A percentile compares a stretch with the other conserved stretches of the same genome.
Evolutionary conservation across 2,888 invertebrate species (phyloP).

Genomic region (Noctua pronuba): DNA sequence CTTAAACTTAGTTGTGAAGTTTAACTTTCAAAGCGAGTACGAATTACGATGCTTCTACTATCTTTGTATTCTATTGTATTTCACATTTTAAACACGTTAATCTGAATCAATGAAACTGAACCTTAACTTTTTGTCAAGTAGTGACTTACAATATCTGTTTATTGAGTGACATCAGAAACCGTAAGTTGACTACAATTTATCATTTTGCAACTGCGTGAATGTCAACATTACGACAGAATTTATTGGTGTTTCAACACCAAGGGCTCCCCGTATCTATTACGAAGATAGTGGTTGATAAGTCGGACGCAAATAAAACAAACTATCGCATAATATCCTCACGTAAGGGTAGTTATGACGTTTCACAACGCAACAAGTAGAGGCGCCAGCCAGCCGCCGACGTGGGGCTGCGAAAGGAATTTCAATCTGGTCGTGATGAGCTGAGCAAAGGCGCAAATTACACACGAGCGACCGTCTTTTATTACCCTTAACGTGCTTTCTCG

Average conservation of each 20-base stretch:
- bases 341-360: slow-evolving; percentile 87
- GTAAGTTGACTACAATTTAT: slow-evolving; percentile 20
- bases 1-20: slow-evolving; percentile 45
- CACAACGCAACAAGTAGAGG: slow-evolving; percentile 85
- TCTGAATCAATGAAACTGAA: not conserved
- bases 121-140: not conserved
- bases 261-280: slow-evolving; percentile 37
- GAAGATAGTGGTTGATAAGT: slow-evolving; percentile 67
- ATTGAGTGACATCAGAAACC: slow-evolving; percentile 11
- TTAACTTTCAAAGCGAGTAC: slow-evolving; percentile 36
- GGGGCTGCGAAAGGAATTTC: slow-evolving; percentile 85
- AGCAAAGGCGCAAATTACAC: slow-evolving; percentile 86
- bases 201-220: slow-evolving; percentile 24
- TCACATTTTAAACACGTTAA: slow-evolving; percentile 6
- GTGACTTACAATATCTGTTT: not conserved
- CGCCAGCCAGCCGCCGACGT: slow-evolving; percentile 83
- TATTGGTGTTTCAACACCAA: slow-evolving; percentile 38
- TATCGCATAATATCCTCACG: slow-evolving; percentile 82
- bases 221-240: slow-evolving; percentile 34
- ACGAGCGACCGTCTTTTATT: slow-evolving; percentile 78
- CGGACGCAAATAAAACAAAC: slow-evolving; percentile 75
- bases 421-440: slow-evolving; percentile 87
- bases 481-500: slow-evolving; percentile 68
- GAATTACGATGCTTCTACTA: slow-evolving; percentile 4
- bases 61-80: slow-evolving; percentile 13